Conservation (phyloP, 2,888 invertebrate species). For the Spodoptera littoralis region DNA sequence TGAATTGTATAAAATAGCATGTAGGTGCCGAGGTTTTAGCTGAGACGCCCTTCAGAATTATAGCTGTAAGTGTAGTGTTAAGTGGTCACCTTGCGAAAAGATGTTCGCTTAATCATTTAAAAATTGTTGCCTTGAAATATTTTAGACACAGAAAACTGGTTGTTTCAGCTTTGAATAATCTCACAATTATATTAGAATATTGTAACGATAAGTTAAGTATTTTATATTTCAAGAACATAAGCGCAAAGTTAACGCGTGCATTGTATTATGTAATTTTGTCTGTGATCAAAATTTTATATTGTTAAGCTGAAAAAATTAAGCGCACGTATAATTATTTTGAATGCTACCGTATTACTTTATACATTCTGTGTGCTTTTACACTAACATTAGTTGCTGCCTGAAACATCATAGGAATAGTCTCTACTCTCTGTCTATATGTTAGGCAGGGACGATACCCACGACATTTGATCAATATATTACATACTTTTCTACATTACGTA, state of each 20-base stretch:
- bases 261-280: constrained; percentile 87
- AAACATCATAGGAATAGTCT: not conserved
- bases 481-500: too few species aligned
- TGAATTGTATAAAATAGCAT: constrained; percentile 52
- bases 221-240: constrained; percentile 82
- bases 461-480: too few species aligned
- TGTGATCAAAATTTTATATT: constrained; percentile 88
- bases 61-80: constrained; percentile 53
- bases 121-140: constrained; percentile 82
- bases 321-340: constrained; percentile 71
- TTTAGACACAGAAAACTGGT: constrained; percentile 80
- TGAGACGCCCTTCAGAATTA: constrained; percentile 51
- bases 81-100: constrained; percentile 67
- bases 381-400: not conserved
- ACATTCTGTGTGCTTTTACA: constrained; percentile 67
- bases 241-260: constrained; percentile 80
- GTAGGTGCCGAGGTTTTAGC: constrained; percentile 57
- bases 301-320: constrained; percentile 82
- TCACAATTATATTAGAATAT: constrained; percentile 80
- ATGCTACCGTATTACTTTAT: constrained; percentile 64
- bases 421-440: not conserved
- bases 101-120: constrained; percentile 76
- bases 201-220: constrained; percentile 83
- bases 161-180: constrained; percentile 83
- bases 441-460: too few species aligned